Conservation (phyloP, 2,888 invertebrate species). For the Rhyacophila evoluta region DNA sequence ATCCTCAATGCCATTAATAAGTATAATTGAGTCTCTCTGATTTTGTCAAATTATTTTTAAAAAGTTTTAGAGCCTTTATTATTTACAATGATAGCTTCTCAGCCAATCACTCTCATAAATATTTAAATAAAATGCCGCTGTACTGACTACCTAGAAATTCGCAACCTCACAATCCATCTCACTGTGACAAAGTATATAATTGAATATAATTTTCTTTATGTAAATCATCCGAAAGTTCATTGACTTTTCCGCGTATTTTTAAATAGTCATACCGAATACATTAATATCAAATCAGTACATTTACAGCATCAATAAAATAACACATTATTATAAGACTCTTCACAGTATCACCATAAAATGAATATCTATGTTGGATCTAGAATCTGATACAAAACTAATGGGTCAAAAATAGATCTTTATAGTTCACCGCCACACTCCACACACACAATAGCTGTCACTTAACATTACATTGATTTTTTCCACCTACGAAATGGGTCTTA, state of each 20-base stretch:
- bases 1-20: too few relatives aligned
- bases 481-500: conserved; percentile 43
- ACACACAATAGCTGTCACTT: conserved; percentile 45
- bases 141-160: too few relatives aligned
- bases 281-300: background rate
- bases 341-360: background rate
- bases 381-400: background rate
- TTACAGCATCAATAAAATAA: background rate
- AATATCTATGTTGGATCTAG: background rate
- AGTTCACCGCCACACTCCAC: conserved; percentile 44
- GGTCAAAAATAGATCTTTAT: conserved; percentile 23
- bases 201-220: too few relatives aligned
- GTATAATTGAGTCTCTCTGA: too few relatives aligned
- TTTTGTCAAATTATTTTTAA: too few relatives aligned
- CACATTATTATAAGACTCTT: background rate
- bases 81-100: too few relatives aligned
- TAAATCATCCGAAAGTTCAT: too few relatives aligned
- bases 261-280: background rate
- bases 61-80: too few relatives aligned
- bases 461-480: conserved; percentile 48
- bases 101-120: too few relatives aligned
- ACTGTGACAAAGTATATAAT: too few relatives aligned
- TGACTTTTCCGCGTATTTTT: background rate
- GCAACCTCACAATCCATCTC: too few relatives aligned
- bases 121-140: too few relatives aligned